Evolutionary conservation across 2,797 vertebrate species (phyloP).

Genomic region (Rhadinocentrus ornatus): DNA sequence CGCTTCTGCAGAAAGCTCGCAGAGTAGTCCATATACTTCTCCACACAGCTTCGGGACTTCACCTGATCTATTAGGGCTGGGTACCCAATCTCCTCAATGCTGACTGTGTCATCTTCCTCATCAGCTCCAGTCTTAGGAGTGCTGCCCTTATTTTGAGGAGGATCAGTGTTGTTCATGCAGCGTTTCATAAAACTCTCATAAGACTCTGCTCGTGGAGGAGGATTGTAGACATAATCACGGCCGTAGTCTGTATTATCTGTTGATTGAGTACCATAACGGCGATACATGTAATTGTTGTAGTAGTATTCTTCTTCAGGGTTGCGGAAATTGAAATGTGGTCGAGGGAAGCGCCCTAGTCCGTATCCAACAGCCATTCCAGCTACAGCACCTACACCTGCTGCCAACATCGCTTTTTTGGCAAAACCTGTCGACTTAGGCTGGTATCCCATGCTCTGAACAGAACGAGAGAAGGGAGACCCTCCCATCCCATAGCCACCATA

Average conservation of each 20-base stretch:
- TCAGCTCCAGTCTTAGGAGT: background rate
- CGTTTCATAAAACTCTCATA: conserved; percentile 77
- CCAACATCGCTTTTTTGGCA: conserved; percentile 82
- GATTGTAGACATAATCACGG: conserved; percentile 74
- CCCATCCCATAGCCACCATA: conserved; percentile 66
- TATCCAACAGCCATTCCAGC: conserved; percentile 85
- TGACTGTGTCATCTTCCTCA: conserved; percentile 67
- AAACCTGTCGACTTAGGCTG: conserved; percentile 76
- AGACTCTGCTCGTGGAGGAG: conserved; percentile 63
- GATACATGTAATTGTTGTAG: conserved; percentile 86
- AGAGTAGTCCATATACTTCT: conserved; percentile 73
- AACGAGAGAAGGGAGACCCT: conserved; percentile 80
- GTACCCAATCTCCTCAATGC: conserved; percentile 81
- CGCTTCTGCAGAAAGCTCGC: conserved; percentile 59
- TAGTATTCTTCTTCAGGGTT: conserved; percentile 77
- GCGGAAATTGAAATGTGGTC: conserved; percentile 78
- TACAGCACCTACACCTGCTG: conserved; percentile 81
- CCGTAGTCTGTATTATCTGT: conserved; percentile 76
- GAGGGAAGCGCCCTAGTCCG: conserved; percentile 82
- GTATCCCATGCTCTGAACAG: conserved; percentile 76
- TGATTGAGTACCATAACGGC: conserved; percentile 69
- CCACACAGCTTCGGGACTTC: conserved; percentile 71
- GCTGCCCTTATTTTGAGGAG: conserved; percentile 51
- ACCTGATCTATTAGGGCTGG: conserved; percentile 76
- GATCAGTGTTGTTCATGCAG: conserved; percentile 75